phyloP scores from a whole-genome alignment of 2,888 invertebrate species.

The Adelognathus sp. region DNA sequence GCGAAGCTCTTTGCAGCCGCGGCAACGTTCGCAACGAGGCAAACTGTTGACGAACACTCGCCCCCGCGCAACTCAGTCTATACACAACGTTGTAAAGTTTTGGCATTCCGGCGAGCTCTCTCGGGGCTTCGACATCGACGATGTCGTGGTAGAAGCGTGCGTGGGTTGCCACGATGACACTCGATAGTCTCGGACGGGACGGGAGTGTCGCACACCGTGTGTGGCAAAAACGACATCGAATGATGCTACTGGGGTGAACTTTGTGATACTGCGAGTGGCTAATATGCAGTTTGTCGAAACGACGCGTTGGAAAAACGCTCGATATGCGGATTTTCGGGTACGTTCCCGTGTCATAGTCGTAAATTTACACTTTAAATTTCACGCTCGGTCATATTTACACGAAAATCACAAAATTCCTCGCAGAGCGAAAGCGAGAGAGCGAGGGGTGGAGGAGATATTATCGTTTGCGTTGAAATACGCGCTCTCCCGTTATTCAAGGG shows the following conservation, averaged over 20 bases:
- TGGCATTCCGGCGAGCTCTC: not conserved
- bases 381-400: not conserved
- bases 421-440: too few species aligned
- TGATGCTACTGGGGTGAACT: slow-evolving; percentile 26
- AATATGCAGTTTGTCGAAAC: slow-evolving; percentile 24
- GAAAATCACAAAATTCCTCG: not conserved
- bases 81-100: slow-evolving; percentile 19
- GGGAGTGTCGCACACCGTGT: too few species aligned
- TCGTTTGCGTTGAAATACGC: not conserved
- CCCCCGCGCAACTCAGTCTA: not conserved
- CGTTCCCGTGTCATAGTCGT: not conserved
- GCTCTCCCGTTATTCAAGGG: too few species aligned
- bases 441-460: not conserved
- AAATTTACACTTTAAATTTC: not conserved
- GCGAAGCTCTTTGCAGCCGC: not conserved
- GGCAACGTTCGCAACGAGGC: too few species aligned
- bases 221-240: not conserved
- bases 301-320: not conserved
- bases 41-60: not conserved
- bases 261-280: slow-evolving; percentile 16
- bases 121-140: not conserved
- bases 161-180: not conserved
- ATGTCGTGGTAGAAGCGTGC: not conserved
- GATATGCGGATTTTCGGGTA: not conserved
- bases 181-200: slow-evolving; percentile 4